Evolutionary conservation across 2,113 vertebrate genomes (phyloP), one percentile per base, ranked within the genome.

Genomic region (Gallinago media): DNA sequence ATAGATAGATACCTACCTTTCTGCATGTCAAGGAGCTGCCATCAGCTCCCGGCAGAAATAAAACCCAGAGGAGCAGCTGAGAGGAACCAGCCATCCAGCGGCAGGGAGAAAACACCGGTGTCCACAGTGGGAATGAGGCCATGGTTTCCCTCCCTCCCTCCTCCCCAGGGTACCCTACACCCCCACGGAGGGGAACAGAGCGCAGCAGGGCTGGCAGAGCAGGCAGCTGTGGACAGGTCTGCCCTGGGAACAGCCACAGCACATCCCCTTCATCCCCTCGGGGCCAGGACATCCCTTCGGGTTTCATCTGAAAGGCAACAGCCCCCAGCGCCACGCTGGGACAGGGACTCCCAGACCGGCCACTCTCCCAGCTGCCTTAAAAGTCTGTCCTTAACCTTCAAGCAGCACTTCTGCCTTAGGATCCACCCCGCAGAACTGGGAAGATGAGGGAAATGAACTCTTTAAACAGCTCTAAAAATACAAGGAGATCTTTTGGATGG

Each of bases 1-100:
- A 97, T 70, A 88, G 94, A 97, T 70, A 88, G 77, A 96, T 96
- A 95, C 50, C 92, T 83, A 94, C 94, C 94, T 96, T 93, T 44
- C 74, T 78, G 86, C 70, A 70, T 62, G 66, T 92, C 92, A 85
- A 89, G 86, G 49, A 94, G 59, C 85, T 94, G 90, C 88, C 59
- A 63, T 63, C 88, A 77, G 90, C 92, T 95, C 94, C 68, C 25
- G 5, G 56, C 77, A 95, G 76, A 91, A 88, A 94, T 49, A 84
- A 92, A 96, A 8, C 75, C 12, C 68, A 34, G 52, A 81, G 72
- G 29, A 89, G 68, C 34, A 87, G 65, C 70, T 78, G 58, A 88
- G 27, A 79, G 27, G 9, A 90, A 85, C 26, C 0, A 0, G 56
- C 34, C 56, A 70, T 54, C 40, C 79, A 89, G 61, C 0, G 3